These are phyloP conservation scores for Palythoa grandiflora DNA, from an alignment of 92 coral and sea anemone species.

Conservation along the genomic window DNA sequence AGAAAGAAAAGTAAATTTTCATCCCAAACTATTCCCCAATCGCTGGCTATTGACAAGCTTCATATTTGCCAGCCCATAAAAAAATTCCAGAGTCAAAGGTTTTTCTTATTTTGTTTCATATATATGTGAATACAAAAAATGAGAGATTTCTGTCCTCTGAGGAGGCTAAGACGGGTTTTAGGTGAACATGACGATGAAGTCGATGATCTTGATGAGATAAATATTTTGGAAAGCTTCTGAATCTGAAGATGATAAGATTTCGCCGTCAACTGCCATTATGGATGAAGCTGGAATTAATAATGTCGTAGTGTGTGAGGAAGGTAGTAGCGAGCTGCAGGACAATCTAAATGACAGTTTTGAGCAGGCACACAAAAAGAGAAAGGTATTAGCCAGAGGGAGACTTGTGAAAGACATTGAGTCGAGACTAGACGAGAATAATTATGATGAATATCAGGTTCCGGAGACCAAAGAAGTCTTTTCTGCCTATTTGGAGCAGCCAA, in stretches of 20 bases:
- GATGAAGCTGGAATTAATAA: constrained; percentile 32
- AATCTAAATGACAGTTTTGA: constrained; percentile 22
- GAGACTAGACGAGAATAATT: constrained; percentile 13
- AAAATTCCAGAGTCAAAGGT: constrained; percentile 12
- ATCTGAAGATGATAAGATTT: constrained; percentile 19
- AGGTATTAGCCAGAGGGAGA: constrained; percentile 14
- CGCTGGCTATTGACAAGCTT: constrained; percentile 1
- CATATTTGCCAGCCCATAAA: constrained; percentile 23
- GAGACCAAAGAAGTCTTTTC: constrained; percentile 25
- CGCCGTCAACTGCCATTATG: constrained; percentile 24
- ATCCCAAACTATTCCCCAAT: constrained; percentile 16
- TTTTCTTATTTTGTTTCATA: constrained; percentile 18
- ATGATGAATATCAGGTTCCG: background rate
- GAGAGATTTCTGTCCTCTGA: constrained; percentile 32
- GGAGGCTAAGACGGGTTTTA: constrained; percentile 27
- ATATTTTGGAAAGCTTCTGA: constrained; percentile 21
- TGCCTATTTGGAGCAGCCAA: constrained; percentile 21
- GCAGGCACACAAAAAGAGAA: constrained; percentile 29
- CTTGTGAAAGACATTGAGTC: constrained; percentile 25
- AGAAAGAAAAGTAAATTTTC: constrained; percentile 39
- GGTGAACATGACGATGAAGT: constrained; percentile 26
- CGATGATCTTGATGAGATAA: constrained; percentile 16
- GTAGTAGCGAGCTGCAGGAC: constrained; percentile 10
- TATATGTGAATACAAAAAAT: constrained; percentile 20
- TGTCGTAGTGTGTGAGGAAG: constrained; percentile 10